Base-by-base conservation (phyloP, 2,113 vertebrate genomes). In the Eolophus roseicapilla region DNA sequence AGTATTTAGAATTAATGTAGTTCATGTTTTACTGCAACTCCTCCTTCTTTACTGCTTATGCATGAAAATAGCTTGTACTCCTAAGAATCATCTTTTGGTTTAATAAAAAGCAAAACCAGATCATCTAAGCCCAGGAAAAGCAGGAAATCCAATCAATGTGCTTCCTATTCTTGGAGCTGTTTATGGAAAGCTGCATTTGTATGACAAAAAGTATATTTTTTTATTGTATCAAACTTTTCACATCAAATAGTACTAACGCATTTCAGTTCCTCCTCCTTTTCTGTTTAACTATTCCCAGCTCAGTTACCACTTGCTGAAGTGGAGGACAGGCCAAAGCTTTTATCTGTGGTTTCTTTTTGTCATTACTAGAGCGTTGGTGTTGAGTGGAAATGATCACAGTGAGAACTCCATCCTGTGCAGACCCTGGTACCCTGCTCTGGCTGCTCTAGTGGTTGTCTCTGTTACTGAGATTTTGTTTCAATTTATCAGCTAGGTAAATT, bases 51-150 rank as follows among this genome's bases (percentile, higher is more conserved):
- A 90, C 50, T 64, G 21, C 76, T 92, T 88, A 55, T n/a, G 47
- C 1, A 24, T 96, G 93, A 95, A 93, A 96, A 88, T 78, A 77
- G 13, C 55, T 90, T 86, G 73, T 90, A 80, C 43, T 88, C 55
- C 57, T 88, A 75, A 86, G 82, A 88, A 83, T 90, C 81, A 88
- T 84, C 55, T 83, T 93, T 95, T 90, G 64, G 23, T 55, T 93
- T 85, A 98, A 98, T 98, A 97, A 97, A 88, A 83, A 93, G 67
- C 75, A 86, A 92, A 86, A 14, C 8, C 55, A 93, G 73, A 74
- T 86, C 64, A 44, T 88, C 52, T 79, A 86, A 90, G 87, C 33
- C 25, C 79, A 81, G 73, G 39, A 86, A 70, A 88, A 70, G 44
- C 52, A 91, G 82, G 86, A 92, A 95, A 92, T 95, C 76, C 25